Evolutionary conservation across 2,113 vertebrate genomes (phyloP).

Genomic region (Lampris incognitus): DNA sequence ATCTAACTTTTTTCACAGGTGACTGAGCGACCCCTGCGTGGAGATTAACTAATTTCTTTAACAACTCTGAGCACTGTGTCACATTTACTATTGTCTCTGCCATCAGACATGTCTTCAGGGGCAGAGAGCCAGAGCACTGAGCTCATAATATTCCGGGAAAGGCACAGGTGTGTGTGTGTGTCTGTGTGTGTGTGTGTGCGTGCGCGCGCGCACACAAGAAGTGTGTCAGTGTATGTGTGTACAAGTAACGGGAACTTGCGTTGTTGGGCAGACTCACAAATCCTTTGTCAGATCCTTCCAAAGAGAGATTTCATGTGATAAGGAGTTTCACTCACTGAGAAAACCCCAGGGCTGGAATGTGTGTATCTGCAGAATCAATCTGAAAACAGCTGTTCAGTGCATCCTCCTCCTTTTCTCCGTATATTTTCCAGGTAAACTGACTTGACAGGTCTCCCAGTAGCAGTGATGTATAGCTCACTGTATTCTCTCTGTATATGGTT

Average conservation of each 20-base stretch:
- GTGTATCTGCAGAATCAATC: not conserved
- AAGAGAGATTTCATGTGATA: slow-evolving; percentile 24
- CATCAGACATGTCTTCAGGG: slow-evolving; percentile 24
- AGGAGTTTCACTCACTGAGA: not conserved
- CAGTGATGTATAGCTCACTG: not conserved
- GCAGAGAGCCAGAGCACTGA: not conserved
- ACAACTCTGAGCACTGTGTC: slow-evolving; percentile 75
- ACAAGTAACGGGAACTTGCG: not conserved
- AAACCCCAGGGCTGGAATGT: not conserved
- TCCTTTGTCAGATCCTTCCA: slow-evolving; percentile 26
- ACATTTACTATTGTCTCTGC: slow-evolving; percentile 59
- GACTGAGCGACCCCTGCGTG: slow-evolving; percentile 76
- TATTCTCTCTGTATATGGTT: not conserved
- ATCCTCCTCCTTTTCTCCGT: too few relatives aligned
- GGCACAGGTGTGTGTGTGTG: slow-evolving; percentile 5
- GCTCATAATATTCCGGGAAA: not conserved
- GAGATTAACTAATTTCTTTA: slow-evolving; percentile 85
- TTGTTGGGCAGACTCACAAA: slow-evolving; percentile 15
- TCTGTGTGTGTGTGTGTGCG: slow-evolving; percentile 6
- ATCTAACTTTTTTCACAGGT: slow-evolving; percentile 66
- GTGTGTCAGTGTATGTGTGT: slow-evolving; percentile 3
- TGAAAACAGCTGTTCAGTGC: too few relatives aligned
- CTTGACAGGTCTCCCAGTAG: too few relatives aligned
- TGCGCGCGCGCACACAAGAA: too few relatives aligned
- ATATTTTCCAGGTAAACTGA: not conserved